Evolutionary conservation across 2,113 vertebrate species (phyloP), one percentile per base, ranked within the genome.

Genomic region (Cavia porcellus): DNA sequence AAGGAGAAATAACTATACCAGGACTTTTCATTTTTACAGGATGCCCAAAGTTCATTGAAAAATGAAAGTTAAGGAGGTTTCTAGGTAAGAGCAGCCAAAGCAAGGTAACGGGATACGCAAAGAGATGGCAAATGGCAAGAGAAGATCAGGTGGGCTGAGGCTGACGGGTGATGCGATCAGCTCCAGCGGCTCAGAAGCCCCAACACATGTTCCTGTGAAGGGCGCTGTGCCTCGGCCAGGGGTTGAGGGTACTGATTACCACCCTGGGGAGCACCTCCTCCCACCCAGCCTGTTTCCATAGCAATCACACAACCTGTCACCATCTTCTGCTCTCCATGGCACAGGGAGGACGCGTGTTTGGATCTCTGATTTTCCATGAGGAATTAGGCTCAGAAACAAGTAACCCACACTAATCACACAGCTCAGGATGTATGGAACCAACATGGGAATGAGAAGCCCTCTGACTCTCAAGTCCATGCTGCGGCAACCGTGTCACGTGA

Each of bases 111-210:
- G 42, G 13, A 38, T 45, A 30, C 57, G 3, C 20, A 81, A 83
- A 87, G 47, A 32, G 72, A 66, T 38, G 50, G 38, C 38, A 38
- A 38, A 38, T 50, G 42, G 79, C 15, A 89, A 28, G 17, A 92
- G 7, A 50, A 70, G 7, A 12, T 2, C 6, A 74, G 38, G 0
- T 22, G 68, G 59, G 70, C 30, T 20, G n/a, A 92, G 62, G 68
- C 32, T 62, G 57, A 66, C 14, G 35, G 59, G 30, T 62, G 57
- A 47, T 80, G 14, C n/a, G 90, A 82, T 64, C 62, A 94, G 75
- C 74, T 74, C 84, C 90, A 94, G 30, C 68, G 94, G 96, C 68
- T 80, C 61, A 50, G 90, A 89, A 92, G 19, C 15, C 47, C 47
- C 13, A 83, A 55, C 87, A 93, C 45, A 14, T 57, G 45, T 95